Conservation (phyloP, 2,797 vertebrate genomes). For the Sparidentex hasta region DNA sequence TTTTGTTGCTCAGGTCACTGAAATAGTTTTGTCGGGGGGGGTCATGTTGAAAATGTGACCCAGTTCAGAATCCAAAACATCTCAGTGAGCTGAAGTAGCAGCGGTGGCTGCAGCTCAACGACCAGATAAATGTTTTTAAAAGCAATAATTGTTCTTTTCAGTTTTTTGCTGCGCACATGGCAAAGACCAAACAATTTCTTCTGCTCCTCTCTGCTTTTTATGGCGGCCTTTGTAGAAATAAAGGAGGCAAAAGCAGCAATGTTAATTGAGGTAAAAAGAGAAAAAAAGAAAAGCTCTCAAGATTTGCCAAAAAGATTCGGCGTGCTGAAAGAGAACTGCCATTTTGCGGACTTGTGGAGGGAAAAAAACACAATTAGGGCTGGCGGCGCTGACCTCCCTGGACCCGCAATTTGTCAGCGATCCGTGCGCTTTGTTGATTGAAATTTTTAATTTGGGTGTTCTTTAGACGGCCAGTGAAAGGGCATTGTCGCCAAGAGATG, state of each 20-base stretch:
- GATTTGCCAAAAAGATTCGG: slow-evolving; percentile 85
- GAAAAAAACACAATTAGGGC: slow-evolving; percentile 80
- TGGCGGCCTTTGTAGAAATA: slow-evolving; percentile 42
- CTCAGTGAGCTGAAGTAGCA: slow-evolving; percentile 83
- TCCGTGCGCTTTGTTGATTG: slow-evolving; percentile 92
- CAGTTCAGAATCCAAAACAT: slow-evolving; percentile 84
- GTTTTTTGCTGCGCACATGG: slow-evolving; percentile 79
- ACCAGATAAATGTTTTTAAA: slow-evolving; percentile 90
- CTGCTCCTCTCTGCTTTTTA: slow-evolving; percentile 52
- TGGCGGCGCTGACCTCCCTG: slow-evolving; percentile 84
- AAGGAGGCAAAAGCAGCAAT: slow-evolving; percentile 76
- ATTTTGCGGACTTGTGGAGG: slow-evolving; percentile 76
- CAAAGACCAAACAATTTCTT: slow-evolving; percentile 75
- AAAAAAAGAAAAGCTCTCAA: slow-evolving; percentile 82
- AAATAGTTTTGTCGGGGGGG: slow-evolving; percentile 14
- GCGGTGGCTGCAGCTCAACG: slow-evolving; percentile 79
- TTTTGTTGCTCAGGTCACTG: slow-evolving; percentile 48
- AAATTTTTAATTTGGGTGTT: slow-evolving; percentile 96
- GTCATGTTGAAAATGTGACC: slow-evolving; percentile 72
- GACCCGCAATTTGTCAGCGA: slow-evolving; percentile 93
- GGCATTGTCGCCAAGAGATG: slow-evolving; percentile 88
- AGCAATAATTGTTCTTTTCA: slow-evolving; percentile 90
- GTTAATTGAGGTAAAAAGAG: slow-evolving; percentile 85
- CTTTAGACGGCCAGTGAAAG: slow-evolving; percentile 91
- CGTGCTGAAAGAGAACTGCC: slow-evolving; percentile 86